These are phyloP conservation scores for Alexandromys fortis DNA, from an alignment of 2,113 vertebrate species.

Conservation along the genomic window DNA sequence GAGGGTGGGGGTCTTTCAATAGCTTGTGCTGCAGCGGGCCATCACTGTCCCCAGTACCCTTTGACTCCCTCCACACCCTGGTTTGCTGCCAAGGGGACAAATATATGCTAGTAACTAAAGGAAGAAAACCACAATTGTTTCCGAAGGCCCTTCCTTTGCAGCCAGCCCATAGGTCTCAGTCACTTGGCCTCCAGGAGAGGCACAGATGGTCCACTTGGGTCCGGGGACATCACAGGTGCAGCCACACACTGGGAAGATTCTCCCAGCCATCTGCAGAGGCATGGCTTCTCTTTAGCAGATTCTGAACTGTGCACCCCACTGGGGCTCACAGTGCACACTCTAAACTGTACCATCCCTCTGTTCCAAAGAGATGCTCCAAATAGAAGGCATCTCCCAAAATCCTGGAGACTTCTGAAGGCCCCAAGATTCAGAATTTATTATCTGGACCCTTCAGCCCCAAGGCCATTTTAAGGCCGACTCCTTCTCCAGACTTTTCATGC, in stretches of 20 bases:
- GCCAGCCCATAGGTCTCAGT: background rate
- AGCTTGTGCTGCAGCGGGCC: background rate
- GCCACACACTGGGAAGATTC: background rate
- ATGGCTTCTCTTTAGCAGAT: background rate
- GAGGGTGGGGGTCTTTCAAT: background rate
- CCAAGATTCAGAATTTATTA: rapidly evolving
- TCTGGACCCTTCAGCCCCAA: background rate
- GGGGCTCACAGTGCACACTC: background rate
- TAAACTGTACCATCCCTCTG: background rate
- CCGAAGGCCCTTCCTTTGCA: background rate
- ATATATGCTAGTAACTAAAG: background rate
- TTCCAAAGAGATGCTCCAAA: background rate
- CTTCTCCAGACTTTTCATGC: background rate
- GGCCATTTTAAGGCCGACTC: background rate
- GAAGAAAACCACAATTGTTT: background rate
- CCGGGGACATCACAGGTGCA: background rate
- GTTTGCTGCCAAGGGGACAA: background rate
- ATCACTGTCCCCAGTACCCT: background rate
- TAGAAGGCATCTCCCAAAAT: background rate
- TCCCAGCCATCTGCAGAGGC: background rate
- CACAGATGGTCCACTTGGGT: background rate
- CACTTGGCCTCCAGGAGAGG: background rate
- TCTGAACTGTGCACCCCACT: background rate
- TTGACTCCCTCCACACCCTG: too few relatives aligned
- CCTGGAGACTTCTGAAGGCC: background rate